Percentiles rank a stretch among this genome's conserved stretches.
Conservation (phyloP, 2,888 invertebrate species). For the Harpalus rubripes region DNA sequence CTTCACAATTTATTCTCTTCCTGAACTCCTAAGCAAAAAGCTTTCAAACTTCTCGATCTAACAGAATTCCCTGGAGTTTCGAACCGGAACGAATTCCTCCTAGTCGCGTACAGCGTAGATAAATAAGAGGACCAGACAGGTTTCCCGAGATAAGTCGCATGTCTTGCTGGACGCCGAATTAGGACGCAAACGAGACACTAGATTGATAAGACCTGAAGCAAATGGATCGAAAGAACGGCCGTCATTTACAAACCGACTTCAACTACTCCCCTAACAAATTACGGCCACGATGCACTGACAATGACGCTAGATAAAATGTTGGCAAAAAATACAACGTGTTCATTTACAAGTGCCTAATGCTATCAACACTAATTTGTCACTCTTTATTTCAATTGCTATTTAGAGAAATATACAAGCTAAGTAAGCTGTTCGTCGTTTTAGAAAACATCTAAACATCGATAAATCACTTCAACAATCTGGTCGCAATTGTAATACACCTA, state of each 20-base stretch:
- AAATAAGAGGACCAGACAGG: constrained; percentile 68
- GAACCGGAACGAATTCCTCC: constrained; percentile 50
- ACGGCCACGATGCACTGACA: constrained; percentile 57
- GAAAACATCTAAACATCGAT: neutral
- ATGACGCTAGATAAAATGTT: constrained; percentile 51
- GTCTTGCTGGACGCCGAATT: constrained; percentile 69
- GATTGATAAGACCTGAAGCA: constrained; percentile 70
- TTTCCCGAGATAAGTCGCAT: constrained; percentile 69
- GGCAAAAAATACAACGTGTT: constrained; percentile 41
- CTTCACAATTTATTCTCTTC: constrained; percentile 67
- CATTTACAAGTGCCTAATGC: constrained; percentile 1
- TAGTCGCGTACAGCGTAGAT: constrained; percentile 57
- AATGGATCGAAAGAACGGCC: constrained; percentile 69
- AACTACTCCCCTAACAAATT: constrained; percentile 62
- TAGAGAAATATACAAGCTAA: too few relatives aligned
- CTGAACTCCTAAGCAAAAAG: constrained; percentile 66
- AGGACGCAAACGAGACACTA: constrained; percentile 70
- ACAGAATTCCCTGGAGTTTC: constrained; percentile 46
- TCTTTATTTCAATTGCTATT: neutral
- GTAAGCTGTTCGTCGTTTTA: too few relatives aligned
- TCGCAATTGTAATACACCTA: too few relatives aligned
- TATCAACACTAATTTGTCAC: constrained; percentile 3
- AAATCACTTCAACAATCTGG: too few relatives aligned
- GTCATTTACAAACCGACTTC: constrained; percentile 69
- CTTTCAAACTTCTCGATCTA: constrained; percentile 67